Base-by-base conservation (phyloP, 2,797 vertebrate genomes). In the Notolepis coatsorum region DNA sequence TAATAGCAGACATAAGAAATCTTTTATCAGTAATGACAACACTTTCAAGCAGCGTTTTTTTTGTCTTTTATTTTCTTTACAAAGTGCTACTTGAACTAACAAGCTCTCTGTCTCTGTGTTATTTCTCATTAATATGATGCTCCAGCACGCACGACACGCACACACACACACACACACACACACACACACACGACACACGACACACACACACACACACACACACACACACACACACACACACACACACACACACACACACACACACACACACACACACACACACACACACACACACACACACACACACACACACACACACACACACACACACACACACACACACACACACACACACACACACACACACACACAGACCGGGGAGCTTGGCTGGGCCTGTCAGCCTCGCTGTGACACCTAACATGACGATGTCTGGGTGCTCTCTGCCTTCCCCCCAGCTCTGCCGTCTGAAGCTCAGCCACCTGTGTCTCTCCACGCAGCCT, bases 401-500 rank as follows among this genome's bases (percentile, higher is more conserved):
- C 83, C 73, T 70, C 46, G 65, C 82, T 62, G 80, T 82, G 79
- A 87, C 85, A 89, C 79, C 28, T 68, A 87, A 91, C 87, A 88
- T 81, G 78, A 91, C 88, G 83, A 81, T 77, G 75, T 86, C 83
- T 86, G 78, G 71, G 73, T 84, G 77, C 78, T 88, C 82, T 82
- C 80, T 84, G 74, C 73, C 79, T 82, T 78, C 75, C n/a, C 85
- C 81, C 68, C 55, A 58, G 71, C 80, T 78, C 75, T 80, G 75
- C 84, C 81, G 82, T 87, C 85, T 88, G 81, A 86, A 86, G 86
- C 77, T 71, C 53, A 85, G 82, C 86, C 88, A 91, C 88, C 84
- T 86, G 83, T 80, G 75, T 70, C 82, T 79, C 75, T 56, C 53
- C 13, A 38, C 17, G 45, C 75, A 77, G 75, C 72, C 27, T 62